These are phyloP conservation scores for Ceratina calcarata DNA, from an alignment of 1,140 invertebrate genomes.

Conservation along the genomic window DNA sequence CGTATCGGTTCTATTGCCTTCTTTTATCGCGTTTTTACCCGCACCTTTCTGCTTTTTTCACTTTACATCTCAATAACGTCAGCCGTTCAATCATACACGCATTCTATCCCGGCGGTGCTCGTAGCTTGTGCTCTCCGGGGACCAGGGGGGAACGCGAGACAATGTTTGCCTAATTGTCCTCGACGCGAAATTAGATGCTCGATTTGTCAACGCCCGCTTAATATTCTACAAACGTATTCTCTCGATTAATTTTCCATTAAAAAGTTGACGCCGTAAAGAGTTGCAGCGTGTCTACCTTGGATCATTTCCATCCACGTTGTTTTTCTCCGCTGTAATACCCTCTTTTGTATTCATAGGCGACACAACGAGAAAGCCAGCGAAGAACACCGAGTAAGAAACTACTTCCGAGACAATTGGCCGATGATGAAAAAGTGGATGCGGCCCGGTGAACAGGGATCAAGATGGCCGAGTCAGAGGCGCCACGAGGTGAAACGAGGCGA, in stretches of 20 bases:
- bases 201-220: not conserved
- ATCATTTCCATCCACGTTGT: conserved; percentile 4
- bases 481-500: not conserved
- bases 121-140: not conserved
- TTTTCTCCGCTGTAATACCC: not conserved
- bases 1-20: conserved; percentile 33
- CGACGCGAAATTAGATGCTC: not conserved
- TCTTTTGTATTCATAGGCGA: conserved; percentile 26
- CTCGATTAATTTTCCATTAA: conserved; percentile 33
- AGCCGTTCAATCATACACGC: conserved; percentile 21
- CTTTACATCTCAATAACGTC: conserved; percentile 12
- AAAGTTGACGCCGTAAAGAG: not conserved
- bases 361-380: conserved; percentile 5
- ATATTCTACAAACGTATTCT: not conserved
- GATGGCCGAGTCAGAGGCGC: not conserved
- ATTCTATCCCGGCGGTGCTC: not conserved
- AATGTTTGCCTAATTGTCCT: conserved; percentile 18
- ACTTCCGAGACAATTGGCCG: not conserved
- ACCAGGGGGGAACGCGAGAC: not conserved
- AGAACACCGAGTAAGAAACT: not conserved
- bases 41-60: not conserved
- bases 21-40: not conserved
- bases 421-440: conserved; percentile 12
- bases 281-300: not conserved
- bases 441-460: not conserved